Evolutionary conservation across 2,888 invertebrate genomes (phyloP).

Genomic region (Dryadula phaetusa): DNA sequence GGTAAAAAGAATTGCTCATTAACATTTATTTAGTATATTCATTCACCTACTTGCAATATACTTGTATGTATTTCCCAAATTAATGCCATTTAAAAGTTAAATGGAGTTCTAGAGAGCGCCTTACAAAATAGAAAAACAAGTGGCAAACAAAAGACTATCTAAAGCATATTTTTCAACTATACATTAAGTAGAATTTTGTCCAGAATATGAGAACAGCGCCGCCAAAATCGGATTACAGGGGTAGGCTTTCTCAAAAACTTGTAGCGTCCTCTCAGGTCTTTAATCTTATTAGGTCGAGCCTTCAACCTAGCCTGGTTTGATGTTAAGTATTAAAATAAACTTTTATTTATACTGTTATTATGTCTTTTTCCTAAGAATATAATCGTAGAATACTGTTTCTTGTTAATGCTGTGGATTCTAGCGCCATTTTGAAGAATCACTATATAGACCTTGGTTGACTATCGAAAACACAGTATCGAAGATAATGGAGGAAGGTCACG

Average conservation of each 20-base stretch:
- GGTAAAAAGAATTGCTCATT: too few relatives aligned
- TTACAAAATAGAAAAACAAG: background rate
- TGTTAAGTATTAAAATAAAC: slow-evolving; percentile 36
- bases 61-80: too few relatives aligned
- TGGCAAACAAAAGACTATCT: background rate
- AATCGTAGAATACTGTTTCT: too few relatives aligned
- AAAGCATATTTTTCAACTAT: slow-evolving; percentile 9
- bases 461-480: too few relatives aligned
- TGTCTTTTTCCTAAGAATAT: background rate
- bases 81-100: background rate
- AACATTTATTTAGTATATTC: too few relatives aligned
- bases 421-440: too few relatives aligned
- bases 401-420: too few relatives aligned
- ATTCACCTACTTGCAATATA: too few relatives aligned
- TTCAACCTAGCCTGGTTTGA: slow-evolving; percentile 23
- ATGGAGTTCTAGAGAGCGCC: background rate
- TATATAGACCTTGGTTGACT: too few relatives aligned
- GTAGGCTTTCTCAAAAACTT: slow-evolving; percentile 50
- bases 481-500: too few relatives aligned
- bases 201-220: slow-evolving; percentile 52
- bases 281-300: slow-evolving; percentile 49
- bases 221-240: slow-evolving; percentile 55
- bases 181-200: slow-evolving; percentile 41
- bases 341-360: slow-evolving; percentile 10
- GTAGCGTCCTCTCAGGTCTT: slow-evolving; percentile 45